phyloP scores from a whole-genome alignment of 2,888 invertebrate species.

The Dermolepida albohirtum region DNA sequence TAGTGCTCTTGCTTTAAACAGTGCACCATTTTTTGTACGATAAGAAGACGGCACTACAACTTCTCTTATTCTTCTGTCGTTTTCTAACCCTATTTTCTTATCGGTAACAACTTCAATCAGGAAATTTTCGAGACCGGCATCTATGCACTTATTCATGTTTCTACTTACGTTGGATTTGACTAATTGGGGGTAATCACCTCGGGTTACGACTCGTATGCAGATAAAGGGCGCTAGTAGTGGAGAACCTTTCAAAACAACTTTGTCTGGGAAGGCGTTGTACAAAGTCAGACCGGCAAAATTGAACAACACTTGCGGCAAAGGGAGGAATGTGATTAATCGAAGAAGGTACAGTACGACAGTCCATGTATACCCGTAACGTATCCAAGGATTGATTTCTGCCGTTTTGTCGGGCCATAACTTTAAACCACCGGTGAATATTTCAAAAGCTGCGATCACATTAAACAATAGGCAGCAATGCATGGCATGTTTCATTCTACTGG shows the following conservation, averaged over 20 bases:
- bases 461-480: constrained; percentile 83
- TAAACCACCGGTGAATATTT: constrained; percentile 68
- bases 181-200: constrained; percentile 93
- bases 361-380: constrained; percentile 81
- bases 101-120: constrained; percentile 97
- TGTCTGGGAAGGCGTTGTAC: constrained; percentile 96
- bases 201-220: constrained; percentile 92
- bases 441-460: constrained; percentile 80
- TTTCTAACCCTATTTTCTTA: constrained; percentile 81
- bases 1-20: constrained; percentile 94
- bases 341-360: constrained; percentile 81
- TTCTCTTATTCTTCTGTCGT: constrained; percentile 85
- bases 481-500: constrained; percentile 81
- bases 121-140: constrained; percentile 94
- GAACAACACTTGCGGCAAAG: constrained; percentile 90
- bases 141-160: constrained; percentile 88
- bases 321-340: constrained; percentile 84
- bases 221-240: constrained; percentile 94
- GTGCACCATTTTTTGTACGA: constrained; percentile 89
- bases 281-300: constrained; percentile 88
- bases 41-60: constrained; percentile 90
- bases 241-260: constrained; percentile 83
- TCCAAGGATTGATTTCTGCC: constrained; percentile 81
- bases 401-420: constrained; percentile 67
- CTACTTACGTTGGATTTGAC: constrained; percentile 88